A percentile compares a stretch with the other conserved stretches of the same genome.
Evolutionary conservation across 2,113 vertebrate species (phyloP).

Genomic region (Myotis davidii): DNA sequence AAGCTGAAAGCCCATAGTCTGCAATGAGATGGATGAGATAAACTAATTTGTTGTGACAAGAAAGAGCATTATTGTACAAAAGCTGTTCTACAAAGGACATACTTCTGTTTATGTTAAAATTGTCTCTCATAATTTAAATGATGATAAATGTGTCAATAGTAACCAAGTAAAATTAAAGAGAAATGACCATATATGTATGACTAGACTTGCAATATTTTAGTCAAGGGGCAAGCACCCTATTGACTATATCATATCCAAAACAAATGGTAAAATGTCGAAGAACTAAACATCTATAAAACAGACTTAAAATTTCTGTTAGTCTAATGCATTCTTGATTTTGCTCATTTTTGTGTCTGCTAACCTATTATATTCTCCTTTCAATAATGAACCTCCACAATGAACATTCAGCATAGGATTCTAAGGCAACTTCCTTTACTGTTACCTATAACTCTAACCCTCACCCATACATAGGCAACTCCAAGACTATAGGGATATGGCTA

Average conservation of each 20-base stretch:
- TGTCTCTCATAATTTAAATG: conserved; percentile 27
- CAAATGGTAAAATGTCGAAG: not conserved
- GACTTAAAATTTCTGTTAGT: not conserved
- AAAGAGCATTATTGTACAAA: not conserved
- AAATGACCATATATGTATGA: not conserved
- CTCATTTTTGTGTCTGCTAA: not conserved
- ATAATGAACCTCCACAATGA: not conserved
- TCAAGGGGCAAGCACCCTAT: not conserved
- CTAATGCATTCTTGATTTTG: not conserved
- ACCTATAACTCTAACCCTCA: not conserved
- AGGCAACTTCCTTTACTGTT: not conserved
- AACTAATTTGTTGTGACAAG: conserved; percentile 45
- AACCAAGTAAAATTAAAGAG: not conserved
- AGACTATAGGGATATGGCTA: not conserved
- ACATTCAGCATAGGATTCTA: not conserved
- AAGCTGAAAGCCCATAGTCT: not conserved
- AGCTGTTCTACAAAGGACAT: not conserved
- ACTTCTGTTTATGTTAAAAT: not conserved
- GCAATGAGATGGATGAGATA: not conserved
- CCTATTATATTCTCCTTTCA: not conserved
- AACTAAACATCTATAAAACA: not conserved
- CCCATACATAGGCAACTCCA: not conserved
- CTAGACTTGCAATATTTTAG: not conserved
- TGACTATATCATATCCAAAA: not conserved
- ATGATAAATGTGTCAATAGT: not conserved